Percentiles rank a stretch among this genome's conserved stretches.
Evolutionary conservation across 2,797 vertebrate species (phyloP).

Genomic region (Tinamus major): DNA sequence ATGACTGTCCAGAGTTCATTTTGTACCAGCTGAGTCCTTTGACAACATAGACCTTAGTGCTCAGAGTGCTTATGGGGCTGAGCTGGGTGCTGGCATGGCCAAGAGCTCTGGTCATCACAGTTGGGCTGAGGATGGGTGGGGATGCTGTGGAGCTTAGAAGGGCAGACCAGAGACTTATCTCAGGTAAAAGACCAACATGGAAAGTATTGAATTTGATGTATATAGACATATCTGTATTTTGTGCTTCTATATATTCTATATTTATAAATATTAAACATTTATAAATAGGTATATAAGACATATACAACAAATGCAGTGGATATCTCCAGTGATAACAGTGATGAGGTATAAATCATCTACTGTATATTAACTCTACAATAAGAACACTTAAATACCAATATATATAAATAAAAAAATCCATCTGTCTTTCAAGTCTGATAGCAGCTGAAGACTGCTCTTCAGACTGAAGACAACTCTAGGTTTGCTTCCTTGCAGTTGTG

Average conservation of each 20-base stretch:
- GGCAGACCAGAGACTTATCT: background rate
- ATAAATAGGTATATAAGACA: background rate
- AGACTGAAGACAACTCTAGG: background rate
- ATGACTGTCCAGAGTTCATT: background rate
- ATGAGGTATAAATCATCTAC: background rate
- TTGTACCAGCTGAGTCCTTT: background rate
- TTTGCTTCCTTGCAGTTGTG: background rate
- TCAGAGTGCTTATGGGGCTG: fast-evolving
- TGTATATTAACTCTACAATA: background rate
- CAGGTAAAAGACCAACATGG: background rate
- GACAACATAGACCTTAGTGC: fast-evolving
- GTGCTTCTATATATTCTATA: background rate
- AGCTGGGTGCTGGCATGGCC: background rate
- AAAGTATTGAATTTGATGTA: background rate
- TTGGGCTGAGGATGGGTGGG: background rate
- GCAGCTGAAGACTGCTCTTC: background rate
- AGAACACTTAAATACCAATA: background rate
- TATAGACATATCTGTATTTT: background rate
- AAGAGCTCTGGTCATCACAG: background rate
- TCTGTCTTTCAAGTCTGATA: background rate
- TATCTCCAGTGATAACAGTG: background rate
- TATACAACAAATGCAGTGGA: background rate
- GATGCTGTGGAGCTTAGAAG: background rate
- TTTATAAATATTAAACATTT: background rate
- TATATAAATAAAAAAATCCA: background rate